phyloP scores from a whole-genome alignment of 2,797 vertebrate genomes.

The Kryptolebias ocellatus region DNA sequence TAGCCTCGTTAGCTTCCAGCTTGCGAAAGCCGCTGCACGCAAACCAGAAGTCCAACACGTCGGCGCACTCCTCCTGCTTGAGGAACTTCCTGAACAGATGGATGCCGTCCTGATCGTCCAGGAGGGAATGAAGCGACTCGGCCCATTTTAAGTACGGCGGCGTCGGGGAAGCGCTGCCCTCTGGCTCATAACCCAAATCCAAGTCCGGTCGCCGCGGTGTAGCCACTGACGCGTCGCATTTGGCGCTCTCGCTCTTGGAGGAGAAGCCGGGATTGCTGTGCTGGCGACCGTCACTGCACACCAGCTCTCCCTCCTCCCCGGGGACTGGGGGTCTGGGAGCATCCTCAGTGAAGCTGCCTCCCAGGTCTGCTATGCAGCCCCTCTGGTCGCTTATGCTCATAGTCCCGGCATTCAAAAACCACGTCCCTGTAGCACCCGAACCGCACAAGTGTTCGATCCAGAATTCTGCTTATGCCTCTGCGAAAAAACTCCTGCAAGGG shows the following conservation, averaged over 20 bases:
- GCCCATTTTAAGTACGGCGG: constrained; percentile 98
- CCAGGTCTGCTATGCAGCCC: constrained; percentile 89
- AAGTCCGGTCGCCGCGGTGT: constrained; percentile 93
- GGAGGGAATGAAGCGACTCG: constrained; percentile 93
- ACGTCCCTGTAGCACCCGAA: constrained; percentile 75
- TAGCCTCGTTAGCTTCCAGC: constrained; percentile 85
- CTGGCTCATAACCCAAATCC: constrained; percentile 97
- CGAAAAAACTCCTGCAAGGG: constrained; percentile 76
- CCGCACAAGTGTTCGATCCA: constrained; percentile 78
- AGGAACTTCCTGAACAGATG: constrained; percentile 94
- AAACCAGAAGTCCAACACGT: constrained; percentile 99
- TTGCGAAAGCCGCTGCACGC: constrained; percentile 97
- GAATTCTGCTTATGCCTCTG: constrained; percentile 75
- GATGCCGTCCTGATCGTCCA: constrained; percentile 98
- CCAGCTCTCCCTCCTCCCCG: constrained; percentile 94
- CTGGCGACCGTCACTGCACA: constrained; percentile 85
- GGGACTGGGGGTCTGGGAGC: constrained; percentile 97
- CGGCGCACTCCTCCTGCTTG: constrained; percentile 92
- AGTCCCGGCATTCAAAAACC: constrained; percentile 83
- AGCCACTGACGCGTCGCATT: constrained; percentile 89
- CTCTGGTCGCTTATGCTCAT: constrained; percentile 92
- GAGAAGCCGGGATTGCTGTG: constrained; percentile 83
- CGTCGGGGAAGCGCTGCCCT: constrained; percentile 96
- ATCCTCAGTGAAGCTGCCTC: constrained; percentile 96
- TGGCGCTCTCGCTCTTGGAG: constrained; percentile 84